Percentiles rank a stretch among this genome's conserved stretches.
phyloP scores from a whole-genome alignment of 1,140 invertebrate species.

The Drosophila virilis region DNA sequence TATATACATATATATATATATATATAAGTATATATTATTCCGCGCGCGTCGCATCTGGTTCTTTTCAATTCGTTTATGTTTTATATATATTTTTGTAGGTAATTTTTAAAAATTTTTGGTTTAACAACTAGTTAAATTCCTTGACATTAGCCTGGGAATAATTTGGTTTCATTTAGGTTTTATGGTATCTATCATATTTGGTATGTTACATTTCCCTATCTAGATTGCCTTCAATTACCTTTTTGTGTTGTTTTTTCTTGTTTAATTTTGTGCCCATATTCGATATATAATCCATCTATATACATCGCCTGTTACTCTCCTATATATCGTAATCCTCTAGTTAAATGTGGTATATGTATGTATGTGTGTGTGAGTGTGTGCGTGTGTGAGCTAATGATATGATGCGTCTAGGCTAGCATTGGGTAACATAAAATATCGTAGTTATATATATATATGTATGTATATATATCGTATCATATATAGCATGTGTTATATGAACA shows the following conservation, averaged over 20 bases:
- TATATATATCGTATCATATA: conserved; percentile 5
- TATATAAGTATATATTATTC: conserved; percentile 3
- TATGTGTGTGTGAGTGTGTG: background rate
- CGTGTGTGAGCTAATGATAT: conserved; percentile 63
- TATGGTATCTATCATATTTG: conserved; percentile 14
- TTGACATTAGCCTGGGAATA: conserved; percentile 47
- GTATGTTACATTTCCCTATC: conserved; percentile 67
- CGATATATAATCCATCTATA: conserved; percentile 21
- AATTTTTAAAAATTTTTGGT: background rate
- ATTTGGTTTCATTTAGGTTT: conserved; percentile 5
- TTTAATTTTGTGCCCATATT: conserved; percentile 57
- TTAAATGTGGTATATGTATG: background rate
- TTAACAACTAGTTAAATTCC: conserved; percentile 70
- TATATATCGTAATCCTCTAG: background rate
- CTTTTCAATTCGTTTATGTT: background rate
- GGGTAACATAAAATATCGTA: conserved; percentile 12
- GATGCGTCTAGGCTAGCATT: conserved; percentile 35
- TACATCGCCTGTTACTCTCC: conserved; percentile 1
- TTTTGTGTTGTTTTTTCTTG: conserved; percentile 10
- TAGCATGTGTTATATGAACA: conserved; percentile 1
- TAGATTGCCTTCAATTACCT: conserved; percentile 82
- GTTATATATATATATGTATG: conserved; percentile 14
- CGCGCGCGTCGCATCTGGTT: conserved; percentile 6
- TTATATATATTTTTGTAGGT: background rate
- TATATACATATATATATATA: conserved; percentile 11